A percentile compares a stretch with the other conserved stretches of the same genome.
These are phyloP conservation scores for Fistularia tabacaria DNA, from an alignment of 2,797 vertebrate species.

Conservation along the genomic window DNA sequence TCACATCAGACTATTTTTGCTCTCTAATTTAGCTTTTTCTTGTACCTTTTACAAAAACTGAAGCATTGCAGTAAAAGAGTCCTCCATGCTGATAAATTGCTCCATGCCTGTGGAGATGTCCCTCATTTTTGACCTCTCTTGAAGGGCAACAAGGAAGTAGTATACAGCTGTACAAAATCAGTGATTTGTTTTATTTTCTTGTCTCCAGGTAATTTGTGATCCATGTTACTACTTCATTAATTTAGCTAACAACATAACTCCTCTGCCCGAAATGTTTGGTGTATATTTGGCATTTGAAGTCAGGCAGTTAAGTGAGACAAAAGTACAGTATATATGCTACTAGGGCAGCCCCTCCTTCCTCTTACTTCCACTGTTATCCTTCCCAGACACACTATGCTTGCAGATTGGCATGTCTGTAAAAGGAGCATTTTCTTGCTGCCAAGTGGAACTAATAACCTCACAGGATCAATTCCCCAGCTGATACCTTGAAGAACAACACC, in stretches of 20 bases:
- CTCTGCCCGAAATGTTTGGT: neutral
- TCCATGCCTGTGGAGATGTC: no score
- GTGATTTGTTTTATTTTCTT: no score
- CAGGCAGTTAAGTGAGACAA: constrained; percentile 18
- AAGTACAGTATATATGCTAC: neutral
- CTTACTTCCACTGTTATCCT: constrained; percentile 21
- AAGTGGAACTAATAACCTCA: constrained; percentile 61
- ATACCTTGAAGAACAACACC: constrained; percentile 50
- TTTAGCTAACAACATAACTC: neutral
- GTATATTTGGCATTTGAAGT: constrained; percentile 22
- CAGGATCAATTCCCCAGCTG: constrained; percentile 54
- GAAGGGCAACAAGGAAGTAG: no score
- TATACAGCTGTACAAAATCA: no score
- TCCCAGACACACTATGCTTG: constrained; percentile 28
- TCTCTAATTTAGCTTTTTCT: neutral
- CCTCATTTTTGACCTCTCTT: no score
- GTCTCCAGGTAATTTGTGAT: no score
- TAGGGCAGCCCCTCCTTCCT: neutral
- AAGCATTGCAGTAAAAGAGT: no score
- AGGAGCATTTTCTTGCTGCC: constrained; percentile 19
- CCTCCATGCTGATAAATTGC: no score
- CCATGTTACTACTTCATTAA: no score
- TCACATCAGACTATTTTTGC: constrained; percentile 60
- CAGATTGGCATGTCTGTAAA: constrained; percentile 45
- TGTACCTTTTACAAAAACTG: no score